Base-by-base conservation (phyloP, 30 jellyfish, hydroid and myxozoan species). In the Aurelia aurita complex sp. Pacific region DNA sequence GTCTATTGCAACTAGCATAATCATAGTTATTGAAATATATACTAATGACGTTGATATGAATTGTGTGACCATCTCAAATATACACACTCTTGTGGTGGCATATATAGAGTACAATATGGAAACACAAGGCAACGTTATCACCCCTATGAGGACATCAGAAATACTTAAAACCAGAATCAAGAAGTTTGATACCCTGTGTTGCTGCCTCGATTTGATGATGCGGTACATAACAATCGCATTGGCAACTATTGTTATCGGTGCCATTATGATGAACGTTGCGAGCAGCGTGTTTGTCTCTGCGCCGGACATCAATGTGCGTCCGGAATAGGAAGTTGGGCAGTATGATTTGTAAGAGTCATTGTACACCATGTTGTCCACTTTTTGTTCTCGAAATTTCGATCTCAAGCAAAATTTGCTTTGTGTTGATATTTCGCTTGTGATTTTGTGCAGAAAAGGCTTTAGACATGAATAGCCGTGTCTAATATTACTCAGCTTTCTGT, bases 321-420 rank as follows among this genome's bases (percentile, higher is more conserved):
- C 83, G 10, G 90, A 81, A 59, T 42, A 81, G 35, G 90, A 82
- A 55, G 70, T 81, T 8, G 77, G 74, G 76, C 90, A 81, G 76
- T 46, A 81, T 35, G 29, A 2, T 33, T 16, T 23, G 18, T 13
- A 4, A 14, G 76, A 66, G 18, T 8, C 42, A 23, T 66, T 66
- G 53, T 46, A 46, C 13, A 46, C 57, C 57, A 46, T 46, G 57
- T 46, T 73, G n/a, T 36, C 82, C 82, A 46, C 50, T 50, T 50
- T 34, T 63, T 18, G 72, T 29, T 12, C 72, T 46, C 57, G 15
- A 9, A 3, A 23, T 5, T 70, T 43, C 19, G 36, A 4, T 23
- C 0, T 32, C 33, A 18, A 10, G 62, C 64, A 16, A 29, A 8
- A 42, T 36, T 34, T 43, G 62, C 8, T 9, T 46, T 0, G 6